Conservation (phyloP, 2,888 invertebrate genomes). For the Rotaria sp. region DNA sequence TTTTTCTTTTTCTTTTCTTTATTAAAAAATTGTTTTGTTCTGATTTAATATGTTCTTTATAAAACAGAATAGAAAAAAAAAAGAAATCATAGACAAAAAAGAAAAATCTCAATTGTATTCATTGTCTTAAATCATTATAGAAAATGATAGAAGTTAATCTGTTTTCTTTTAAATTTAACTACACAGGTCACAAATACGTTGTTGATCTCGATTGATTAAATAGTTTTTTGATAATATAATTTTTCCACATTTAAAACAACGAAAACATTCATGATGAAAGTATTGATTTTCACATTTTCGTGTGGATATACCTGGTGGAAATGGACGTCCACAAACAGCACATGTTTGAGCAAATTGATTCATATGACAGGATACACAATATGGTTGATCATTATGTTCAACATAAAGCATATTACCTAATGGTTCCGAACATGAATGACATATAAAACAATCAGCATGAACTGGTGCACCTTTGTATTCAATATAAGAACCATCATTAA, state of each 20-base stretch:
- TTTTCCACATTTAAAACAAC: conserved; percentile 25
- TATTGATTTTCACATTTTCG: not conserved
- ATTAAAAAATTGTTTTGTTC: not conserved
- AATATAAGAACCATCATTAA: not conserved
- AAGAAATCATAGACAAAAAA: not conserved
- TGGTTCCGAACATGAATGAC: not conserved
- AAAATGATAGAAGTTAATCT: not conserved
- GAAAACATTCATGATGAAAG: conserved; percentile 29
- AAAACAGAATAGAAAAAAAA: not conserved
- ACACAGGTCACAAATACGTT: not conserved
- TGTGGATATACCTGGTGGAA: not conserved
- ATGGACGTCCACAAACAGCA: not conserved
- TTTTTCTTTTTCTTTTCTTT: not conserved
- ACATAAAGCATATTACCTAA: conserved; percentile 10
- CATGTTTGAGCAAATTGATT: conserved; percentile 8
- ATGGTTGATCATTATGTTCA: conserved; percentile 1
- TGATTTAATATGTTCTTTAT: not conserved
- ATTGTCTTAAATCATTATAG: not conserved
- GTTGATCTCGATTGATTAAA: not conserved
- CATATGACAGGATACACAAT: conserved; percentile 21
- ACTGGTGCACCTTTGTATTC: not conserved
- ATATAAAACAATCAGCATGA: not conserved
- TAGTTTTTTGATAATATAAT: conserved; percentile 4
- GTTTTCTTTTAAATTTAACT: not conserved
- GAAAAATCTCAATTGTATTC: too few relatives aligned